Evolutionary conservation across 2,113 vertebrate species (phyloP).

Genomic region (Gobius niger): DNA sequence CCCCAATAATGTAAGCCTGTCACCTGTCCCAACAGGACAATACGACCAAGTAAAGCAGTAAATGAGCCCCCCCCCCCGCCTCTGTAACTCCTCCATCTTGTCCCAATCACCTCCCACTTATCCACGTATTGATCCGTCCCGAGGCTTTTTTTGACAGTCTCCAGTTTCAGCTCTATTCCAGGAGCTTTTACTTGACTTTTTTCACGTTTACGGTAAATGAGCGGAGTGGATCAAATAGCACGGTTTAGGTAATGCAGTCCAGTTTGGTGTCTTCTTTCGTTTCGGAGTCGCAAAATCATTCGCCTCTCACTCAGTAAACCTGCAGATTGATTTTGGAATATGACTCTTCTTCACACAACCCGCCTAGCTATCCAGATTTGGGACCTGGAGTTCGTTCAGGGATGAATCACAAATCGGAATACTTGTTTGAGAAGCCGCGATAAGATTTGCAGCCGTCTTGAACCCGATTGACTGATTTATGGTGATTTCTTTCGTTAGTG

Average conservation of each 20-base stretch:
- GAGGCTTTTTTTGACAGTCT: constrained; percentile 11
- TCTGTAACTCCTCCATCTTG: constrained; percentile 18
- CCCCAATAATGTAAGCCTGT: constrained; percentile 41
- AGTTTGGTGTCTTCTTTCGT: neutral
- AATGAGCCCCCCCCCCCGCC: constrained; percentile 2
- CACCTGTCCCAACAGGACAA: constrained; percentile 60
- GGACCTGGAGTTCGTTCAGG: neutral
- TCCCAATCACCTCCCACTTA: constrained; percentile 23
- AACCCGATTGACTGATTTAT: neutral
- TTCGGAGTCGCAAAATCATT: neutral
- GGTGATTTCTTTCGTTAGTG: neutral
- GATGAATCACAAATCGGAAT: no score
- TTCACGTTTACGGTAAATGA: neutral
- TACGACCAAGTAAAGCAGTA: constrained; percentile 34
- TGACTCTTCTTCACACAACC: neutral
- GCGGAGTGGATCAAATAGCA: neutral
- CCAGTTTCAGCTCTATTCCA: constrained; percentile 7
- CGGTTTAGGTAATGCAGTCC: neutral
- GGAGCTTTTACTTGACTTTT: constrained; percentile 3
- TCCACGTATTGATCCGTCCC: constrained; percentile 48
- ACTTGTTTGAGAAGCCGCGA: no score
- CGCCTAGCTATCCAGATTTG: neutral
- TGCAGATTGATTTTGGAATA: neutral
- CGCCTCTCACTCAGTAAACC: neutral
- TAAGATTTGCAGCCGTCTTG: no score